phyloP scores from a whole-genome alignment of 64 coral and sea anemone species.

The Stylophora pistillata region DNA sequence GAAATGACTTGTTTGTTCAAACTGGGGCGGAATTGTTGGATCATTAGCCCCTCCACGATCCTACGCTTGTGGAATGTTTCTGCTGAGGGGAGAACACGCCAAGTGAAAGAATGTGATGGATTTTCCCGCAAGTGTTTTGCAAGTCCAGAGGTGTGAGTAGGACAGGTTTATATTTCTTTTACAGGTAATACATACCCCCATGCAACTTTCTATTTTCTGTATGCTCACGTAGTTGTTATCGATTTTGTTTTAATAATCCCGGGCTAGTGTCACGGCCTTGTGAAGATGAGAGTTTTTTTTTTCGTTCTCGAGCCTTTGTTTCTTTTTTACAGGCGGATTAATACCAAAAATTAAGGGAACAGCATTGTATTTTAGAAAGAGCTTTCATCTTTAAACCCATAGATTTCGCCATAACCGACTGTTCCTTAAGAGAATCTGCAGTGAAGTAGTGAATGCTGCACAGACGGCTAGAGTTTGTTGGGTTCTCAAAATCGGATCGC shows the following conservation, averaged over 20 bases:
- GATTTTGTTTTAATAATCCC: neutral
- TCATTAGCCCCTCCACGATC: too few species aligned
- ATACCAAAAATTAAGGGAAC: slow-evolving; percentile 3
- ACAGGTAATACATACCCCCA: neutral
- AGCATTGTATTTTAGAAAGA: neutral
- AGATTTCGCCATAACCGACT: neutral
- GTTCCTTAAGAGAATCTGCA: neutral
- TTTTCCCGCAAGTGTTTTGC: too few species aligned
- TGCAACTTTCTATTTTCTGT: neutral
- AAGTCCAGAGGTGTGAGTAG: too few species aligned
- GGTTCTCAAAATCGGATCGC: neutral
- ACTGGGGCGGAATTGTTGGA: too few species aligned
- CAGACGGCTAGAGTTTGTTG: neutral
- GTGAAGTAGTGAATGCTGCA: neutral
- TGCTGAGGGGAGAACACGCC: too few species aligned
- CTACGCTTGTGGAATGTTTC: too few species aligned
- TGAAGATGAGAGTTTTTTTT: neutral
- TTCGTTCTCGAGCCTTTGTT: neutral
- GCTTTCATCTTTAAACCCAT: slow-evolving; percentile 2
- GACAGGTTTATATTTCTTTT: too few species aligned
- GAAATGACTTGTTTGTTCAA: too few species aligned
- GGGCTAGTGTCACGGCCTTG: neutral
- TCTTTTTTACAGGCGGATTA: neutral
- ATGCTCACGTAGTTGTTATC: neutral
- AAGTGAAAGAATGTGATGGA: too few species aligned